A percentile compares a stretch with the other conserved stretches of the same genome.
phyloP scores from a whole-genome alignment of 92 coral and sea anemone species.

The Anthopleura xanthogrammica region DNA sequence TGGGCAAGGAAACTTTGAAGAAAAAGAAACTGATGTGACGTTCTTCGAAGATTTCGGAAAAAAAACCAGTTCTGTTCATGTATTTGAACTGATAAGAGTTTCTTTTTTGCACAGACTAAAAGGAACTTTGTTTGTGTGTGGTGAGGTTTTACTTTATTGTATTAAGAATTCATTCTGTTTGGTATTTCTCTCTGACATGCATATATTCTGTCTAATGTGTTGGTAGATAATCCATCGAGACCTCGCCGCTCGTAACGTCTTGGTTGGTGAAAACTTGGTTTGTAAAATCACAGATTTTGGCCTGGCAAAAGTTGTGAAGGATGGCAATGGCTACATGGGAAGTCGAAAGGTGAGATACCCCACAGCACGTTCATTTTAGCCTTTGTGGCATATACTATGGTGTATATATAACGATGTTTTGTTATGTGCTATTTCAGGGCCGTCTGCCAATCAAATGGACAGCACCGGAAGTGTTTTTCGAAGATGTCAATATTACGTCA shows the following conservation, averaged over 20 bases:
- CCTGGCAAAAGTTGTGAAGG: conserved; percentile 9
- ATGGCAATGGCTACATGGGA: conserved; percentile 20
- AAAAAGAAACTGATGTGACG: no score
- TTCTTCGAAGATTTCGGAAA: no score
- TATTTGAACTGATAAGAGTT: no score
- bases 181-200: no score
- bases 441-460: conserved; percentile 32
- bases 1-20: no score
- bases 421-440: neutral
- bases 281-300: conserved; percentile 23
- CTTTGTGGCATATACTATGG: neutral
- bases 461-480: conserved; percentile 23
- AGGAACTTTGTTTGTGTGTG: no score
- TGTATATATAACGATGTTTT: no score
- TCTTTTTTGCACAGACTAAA: no score
- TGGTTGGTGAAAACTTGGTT: conserved; percentile 17
- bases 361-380: neutral
- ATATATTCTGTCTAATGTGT: neutral
- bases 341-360: neutral
- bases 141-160: neutral
- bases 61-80: no score
- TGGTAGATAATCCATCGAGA: conserved; percentile 18
- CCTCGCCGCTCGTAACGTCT: neutral
- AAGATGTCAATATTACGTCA: conserved; percentile 12
- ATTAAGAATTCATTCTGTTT: no score